Percentiles rank a stretch among this genome's conserved stretches.
Evolutionary conservation across 2,113 vertebrate species (phyloP).

Genomic region (Strigops habroptila): DNA sequence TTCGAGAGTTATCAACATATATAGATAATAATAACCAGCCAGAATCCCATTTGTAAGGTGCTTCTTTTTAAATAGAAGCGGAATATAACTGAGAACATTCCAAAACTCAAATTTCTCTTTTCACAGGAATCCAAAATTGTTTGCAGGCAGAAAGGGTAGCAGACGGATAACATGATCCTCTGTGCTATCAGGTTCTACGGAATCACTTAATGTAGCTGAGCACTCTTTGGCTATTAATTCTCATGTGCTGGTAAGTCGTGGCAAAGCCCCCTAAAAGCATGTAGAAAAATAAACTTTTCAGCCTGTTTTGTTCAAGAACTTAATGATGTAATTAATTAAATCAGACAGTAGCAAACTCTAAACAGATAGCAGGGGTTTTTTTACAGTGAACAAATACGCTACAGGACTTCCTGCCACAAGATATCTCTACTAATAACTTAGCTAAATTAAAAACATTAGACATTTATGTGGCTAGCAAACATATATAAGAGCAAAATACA

Average conservation of each 20-base stretch:
- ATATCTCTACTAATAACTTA: background rate
- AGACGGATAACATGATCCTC: background rate
- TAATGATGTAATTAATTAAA: conserved; percentile 34
- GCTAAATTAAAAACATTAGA: conserved; percentile 4
- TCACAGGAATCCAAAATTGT: background rate
- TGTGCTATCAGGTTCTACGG: background rate
- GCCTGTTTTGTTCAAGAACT: background rate
- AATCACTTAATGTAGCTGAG: background rate
- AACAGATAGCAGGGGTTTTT: background rate
- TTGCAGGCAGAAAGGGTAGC: background rate
- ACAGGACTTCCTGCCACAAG: background rate
- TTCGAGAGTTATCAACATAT: conserved; percentile 17
- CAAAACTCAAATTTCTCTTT: background rate
- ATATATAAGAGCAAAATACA: background rate
- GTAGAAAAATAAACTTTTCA: conserved; percentile 6
- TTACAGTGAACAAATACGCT: background rate
- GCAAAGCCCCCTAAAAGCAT: background rate
- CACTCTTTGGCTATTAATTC: background rate
- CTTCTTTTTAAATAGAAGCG: background rate
- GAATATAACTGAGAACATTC: background rate
- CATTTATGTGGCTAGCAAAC: background rate
- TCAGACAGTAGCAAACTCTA: conserved; percentile 35
- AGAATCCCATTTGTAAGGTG: background rate
- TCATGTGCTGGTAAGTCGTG: background rate
- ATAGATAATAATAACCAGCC: background rate